phyloP scores from a whole-genome alignment of 1,140 invertebrate species.

The Drosophila simulans region DNA sequence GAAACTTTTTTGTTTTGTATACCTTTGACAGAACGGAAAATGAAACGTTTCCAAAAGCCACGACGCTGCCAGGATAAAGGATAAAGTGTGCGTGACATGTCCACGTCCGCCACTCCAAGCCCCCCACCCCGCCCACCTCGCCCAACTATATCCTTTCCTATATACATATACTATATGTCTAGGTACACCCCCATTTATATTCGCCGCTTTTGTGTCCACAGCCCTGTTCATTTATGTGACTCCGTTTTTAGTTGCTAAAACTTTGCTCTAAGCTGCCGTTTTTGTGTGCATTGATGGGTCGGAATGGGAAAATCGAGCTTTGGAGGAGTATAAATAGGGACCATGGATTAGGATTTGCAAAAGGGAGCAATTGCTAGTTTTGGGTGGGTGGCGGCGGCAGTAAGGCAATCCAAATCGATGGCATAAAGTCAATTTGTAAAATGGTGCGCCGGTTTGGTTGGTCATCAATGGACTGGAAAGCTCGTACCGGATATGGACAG shows the following conservation, averaged over 20 bases:
- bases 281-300: slow-evolving; percentile 45
- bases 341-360: slow-evolving; percentile 16
- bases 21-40: slow-evolving; percentile 67
- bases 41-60: slow-evolving; percentile 62
- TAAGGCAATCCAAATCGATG: slow-evolving; percentile 46
- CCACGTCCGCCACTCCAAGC: slow-evolving; percentile 1
- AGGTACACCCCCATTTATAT: not conserved
- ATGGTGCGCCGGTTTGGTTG: slow-evolving; percentile 51
- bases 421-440: slow-evolving; percentile 61
- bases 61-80: slow-evolving; percentile 54
- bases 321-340: slow-evolving; percentile 6
- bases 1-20: slow-evolving; percentile 38
- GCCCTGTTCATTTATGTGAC: slow-evolving; percentile 65
- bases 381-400: not conserved
- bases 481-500: slow-evolving; percentile 42
- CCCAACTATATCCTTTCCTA: not conserved
- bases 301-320: not conserved
- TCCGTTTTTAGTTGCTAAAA: slow-evolving; percentile 70
- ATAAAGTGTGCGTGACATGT: slow-evolving; percentile 77
- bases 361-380: not conserved
- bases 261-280: slow-evolving; percentile 51
- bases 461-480: slow-evolving; percentile 72
- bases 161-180: not conserved
- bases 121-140: not conserved
- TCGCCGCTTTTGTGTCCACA: slow-evolving; percentile 11